Evolutionary conservation across 2,888 invertebrate species (phyloP), one percentile per base, ranked within the genome.

Genomic region (Stenodera caucasica): DNA sequence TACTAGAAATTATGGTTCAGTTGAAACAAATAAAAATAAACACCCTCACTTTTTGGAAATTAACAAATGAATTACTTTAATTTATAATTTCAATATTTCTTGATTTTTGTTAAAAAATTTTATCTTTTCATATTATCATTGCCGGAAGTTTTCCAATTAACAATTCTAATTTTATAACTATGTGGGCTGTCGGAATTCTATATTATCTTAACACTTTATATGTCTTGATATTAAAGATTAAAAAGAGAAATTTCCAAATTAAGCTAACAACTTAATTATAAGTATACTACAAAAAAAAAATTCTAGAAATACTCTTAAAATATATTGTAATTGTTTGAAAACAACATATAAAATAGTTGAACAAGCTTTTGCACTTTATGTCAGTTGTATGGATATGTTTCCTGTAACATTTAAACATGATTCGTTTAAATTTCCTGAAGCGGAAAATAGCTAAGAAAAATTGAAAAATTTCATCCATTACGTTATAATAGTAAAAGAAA

Each of bases 61-160:
- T n/a, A n/a, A n/a, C n/a, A n/a, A n/a, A n/a, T n/a, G n/a, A n/a
- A n/a, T n/a, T n/a, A n/a, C n/a, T n/a, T n/a, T n/a, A n/a, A n/a
- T n/a, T n/a, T n/a, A n/a, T n/a, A n/a, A n/a, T n/a, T n/a, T n/a
- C n/a, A n/a, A 26, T 2, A 26, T 26, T 5, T 26, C 26, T 26
- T 26, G 5, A 26, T 26, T 26, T 5, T 26, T 26, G 26, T 26
- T 26, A 4, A 26, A 11, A 21, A 18, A 40, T 40, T 40, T 15
- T 40, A 40, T 40, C 21, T 45, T 45, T 26, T 4, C 26, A 21
- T 21, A 45, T 45, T 45, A 45, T 45, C 45, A 45, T 11, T 18
- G 14, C 11, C 56, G 56, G 56, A 56, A 49, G 32, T 49, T 56
- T 50, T 49, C 56, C 50, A 56, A 40, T 56, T 56, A 56, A 29